These are phyloP conservation scores for Parnassius smintheus DNA, from an alignment of 2,888 invertebrate species.

Conservation along the genomic window DNA sequence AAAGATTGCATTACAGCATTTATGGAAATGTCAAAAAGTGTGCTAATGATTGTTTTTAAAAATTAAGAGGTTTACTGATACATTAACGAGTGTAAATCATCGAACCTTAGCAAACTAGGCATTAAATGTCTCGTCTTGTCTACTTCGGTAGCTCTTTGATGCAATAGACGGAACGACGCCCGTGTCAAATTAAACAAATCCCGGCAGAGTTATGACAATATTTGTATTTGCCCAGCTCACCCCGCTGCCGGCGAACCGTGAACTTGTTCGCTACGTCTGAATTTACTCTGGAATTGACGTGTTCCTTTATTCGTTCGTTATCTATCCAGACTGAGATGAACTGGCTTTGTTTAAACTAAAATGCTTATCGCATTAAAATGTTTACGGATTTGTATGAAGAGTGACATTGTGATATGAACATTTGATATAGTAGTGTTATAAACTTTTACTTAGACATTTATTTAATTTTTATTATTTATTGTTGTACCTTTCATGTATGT, in stretches of 20 bases:
- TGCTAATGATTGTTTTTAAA: too few relatives aligned
- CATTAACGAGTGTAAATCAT: too few relatives aligned
- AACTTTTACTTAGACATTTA: too few relatives aligned
- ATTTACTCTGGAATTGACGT: slow-evolving; percentile 17
- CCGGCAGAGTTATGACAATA: slow-evolving; percentile 65
- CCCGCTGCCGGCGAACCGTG: slow-evolving; percentile 32
- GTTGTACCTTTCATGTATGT: too few relatives aligned
- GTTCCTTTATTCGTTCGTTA: slow-evolving; percentile 20
- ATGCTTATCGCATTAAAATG: slow-evolving; percentile 18
- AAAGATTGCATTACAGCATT: too few relatives aligned
- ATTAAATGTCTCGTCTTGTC: slow-evolving; percentile 19
- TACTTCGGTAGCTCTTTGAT: slow-evolving; percentile 44
- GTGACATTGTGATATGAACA: neutral
- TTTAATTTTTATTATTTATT: too few relatives aligned
- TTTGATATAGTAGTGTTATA: too few relatives aligned
- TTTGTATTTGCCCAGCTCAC: slow-evolving; percentile 55
- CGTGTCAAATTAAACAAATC: slow-evolving; percentile 75
- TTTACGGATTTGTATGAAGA: slow-evolving; percentile 1
- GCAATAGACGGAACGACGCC: slow-evolving; percentile 45
- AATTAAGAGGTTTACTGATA: too few relatives aligned
- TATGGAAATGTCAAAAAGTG: too few relatives aligned
- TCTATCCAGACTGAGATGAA: slow-evolving; percentile 4
- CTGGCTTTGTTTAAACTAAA: slow-evolving; percentile 19
- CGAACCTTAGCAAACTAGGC: neutral
- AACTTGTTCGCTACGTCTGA: slow-evolving; percentile 25